phyloP scores from a whole-genome alignment of 2,888 invertebrate genomes.

The Agapostemon virescens region DNA sequence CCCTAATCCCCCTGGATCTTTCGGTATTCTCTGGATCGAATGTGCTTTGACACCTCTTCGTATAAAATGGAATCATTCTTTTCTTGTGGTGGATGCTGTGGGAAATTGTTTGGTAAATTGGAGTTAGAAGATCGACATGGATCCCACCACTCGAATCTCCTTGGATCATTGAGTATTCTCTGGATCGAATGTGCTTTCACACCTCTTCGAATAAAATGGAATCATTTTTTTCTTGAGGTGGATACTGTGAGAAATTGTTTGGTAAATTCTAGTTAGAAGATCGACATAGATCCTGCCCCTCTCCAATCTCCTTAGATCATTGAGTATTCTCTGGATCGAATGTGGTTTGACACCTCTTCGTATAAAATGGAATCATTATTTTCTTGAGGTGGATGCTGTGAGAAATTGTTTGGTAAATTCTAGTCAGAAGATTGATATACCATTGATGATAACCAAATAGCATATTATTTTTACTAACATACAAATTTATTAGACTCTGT shows the following conservation, averaged over 20 bases:
- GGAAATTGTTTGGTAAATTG: background rate
- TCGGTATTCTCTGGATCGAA: background rate
- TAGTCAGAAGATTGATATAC: no score
- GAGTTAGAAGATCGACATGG: no score
- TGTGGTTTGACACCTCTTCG: background rate
- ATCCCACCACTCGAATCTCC: no score
- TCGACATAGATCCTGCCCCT: background rate
- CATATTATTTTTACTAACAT: no score
- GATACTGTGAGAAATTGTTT: no score
- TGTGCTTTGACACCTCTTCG: background rate
- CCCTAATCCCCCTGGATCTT: background rate
- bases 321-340: background rate
- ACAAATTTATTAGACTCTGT: no score
- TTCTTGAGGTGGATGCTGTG: no score
- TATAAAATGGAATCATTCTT: background rate
- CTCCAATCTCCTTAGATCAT: background rate
- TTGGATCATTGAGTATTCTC: background rate
- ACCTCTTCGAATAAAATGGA: background rate
- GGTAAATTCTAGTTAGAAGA: background rate
- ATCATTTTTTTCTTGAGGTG: background rate
- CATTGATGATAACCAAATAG: no score
- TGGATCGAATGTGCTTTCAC: background rate
- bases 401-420: background rate
- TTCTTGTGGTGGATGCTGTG: no score
- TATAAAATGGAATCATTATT: background rate